Evolutionary conservation across 2,113 vertebrate genomes (phyloP), one percentile per base, ranked within the genome.

Genomic region (Daboia siamensis): DNA sequence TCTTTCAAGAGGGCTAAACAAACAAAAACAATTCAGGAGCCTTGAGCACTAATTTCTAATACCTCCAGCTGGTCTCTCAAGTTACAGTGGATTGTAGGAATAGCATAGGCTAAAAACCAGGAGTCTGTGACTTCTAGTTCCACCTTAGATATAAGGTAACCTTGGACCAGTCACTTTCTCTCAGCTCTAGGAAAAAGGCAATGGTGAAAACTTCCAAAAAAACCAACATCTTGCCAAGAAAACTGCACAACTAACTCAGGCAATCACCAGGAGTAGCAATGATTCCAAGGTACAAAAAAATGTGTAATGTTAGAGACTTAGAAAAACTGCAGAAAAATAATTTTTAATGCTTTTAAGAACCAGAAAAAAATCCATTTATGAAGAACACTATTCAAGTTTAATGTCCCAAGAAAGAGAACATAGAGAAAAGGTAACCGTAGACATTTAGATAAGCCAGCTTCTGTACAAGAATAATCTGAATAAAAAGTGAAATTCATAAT

Each of bases 281-380:
- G n/a, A 74, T 33, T 74, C 64, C 13, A 74, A 74, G 15, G n/a
- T n/a, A 74, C n/a, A 33, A 74, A 74, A 5, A 33, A 69, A n/a
- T 17, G 13, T 33, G 29, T 33, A 5, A n/a, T 69, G 11, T 74
- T n/a, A 74, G 69, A 29, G 90, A 56, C 48, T 61, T 91, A 91
- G 93, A 90, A 94, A 92, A 93, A 61, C 46, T 84, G 11, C 91
- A 92, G 56, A 86, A 48, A 55, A 74, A 33, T 74, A 33, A 7
- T 17, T 74, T 51, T 33, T 17, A 90, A 89, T 90, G 69, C 44
- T 96, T 88, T 56, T 23, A 88, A 39, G 92, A 93, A 89, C 59
- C 29, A 74, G 64, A 46, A 12, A 64, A 61, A 64, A 9, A 64
- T 64, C 86, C 2, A 29, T 61, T 56, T 91, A 39, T 52, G 80